Percentiles rank a stretch among this genome's conserved stretches.
These are phyloP conservation scores for Drusus annulatus DNA, from an alignment of 1,140 invertebrate genomes.

Conservation along the genomic window DNA sequence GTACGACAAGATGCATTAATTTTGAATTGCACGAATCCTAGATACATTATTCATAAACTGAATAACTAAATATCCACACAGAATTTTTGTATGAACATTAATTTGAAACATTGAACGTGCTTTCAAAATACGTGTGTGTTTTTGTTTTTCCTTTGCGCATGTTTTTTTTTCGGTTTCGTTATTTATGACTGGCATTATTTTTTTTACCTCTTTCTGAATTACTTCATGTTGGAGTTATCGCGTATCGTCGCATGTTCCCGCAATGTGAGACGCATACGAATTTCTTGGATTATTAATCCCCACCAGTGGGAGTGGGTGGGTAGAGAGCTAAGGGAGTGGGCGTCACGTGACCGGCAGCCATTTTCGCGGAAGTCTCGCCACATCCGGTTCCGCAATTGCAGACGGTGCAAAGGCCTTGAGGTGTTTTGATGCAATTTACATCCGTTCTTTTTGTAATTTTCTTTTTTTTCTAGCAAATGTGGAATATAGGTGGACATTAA, in stretches of 20 bases:
- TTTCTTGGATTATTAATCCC: constrained; percentile 1
- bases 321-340: neutral
- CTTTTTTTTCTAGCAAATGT: too few relatives aligned
- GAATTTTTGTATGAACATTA: too few relatives aligned
- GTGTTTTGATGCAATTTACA: neutral
- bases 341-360: neutral
- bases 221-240: constrained; percentile 10
- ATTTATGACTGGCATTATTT: neutral
- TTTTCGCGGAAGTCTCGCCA: neutral
- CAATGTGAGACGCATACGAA: constrained; percentile 14
- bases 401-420: neutral
- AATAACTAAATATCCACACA: too few relatives aligned
- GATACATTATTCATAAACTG: too few relatives aligned
- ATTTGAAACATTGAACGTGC: too few relatives aligned
- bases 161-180: too few relatives aligned
- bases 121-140: too few relatives aligned
- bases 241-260: constrained; percentile 55
- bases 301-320: neutral
- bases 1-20: too few relatives aligned
- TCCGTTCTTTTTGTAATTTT: too few relatives aligned
- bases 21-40: too few relatives aligned
- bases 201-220: constrained; percentile 1
- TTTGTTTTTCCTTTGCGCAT: too few relatives aligned
- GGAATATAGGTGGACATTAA: too few relatives aligned
- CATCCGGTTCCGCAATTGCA: constrained; percentile 5